Evolutionary conservation across 1,140 invertebrate species (phyloP).

Genomic region (Lasioglossum albipes): DNA sequence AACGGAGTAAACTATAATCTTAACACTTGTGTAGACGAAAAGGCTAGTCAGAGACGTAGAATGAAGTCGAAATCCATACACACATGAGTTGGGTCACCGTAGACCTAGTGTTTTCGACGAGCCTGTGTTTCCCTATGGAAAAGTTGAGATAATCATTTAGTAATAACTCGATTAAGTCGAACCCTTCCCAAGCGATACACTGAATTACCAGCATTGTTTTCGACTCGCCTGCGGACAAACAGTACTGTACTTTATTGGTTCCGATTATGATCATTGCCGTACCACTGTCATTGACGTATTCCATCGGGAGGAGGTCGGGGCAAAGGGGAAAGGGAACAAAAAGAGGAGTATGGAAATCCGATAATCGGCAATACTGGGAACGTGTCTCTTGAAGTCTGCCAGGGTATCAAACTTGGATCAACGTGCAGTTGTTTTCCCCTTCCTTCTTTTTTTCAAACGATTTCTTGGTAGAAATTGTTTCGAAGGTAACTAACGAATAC

Average conservation of each 20-base stretch:
- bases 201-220: not conserved
- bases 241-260: not conserved
- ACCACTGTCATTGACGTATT: constrained; percentile 17
- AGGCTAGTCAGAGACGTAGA: too few species aligned
- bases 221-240: not conserved
- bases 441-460: not conserved
- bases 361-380: constrained; percentile 54
- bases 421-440: not conserved
- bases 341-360: constrained; percentile 46
- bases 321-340: not conserved
- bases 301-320: not conserved
- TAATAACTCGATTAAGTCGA: not conserved
- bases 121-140: not conserved
- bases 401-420: constrained; percentile 36
- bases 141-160: not conserved
- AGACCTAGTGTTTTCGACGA: too few species aligned
- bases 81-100: too few species aligned
- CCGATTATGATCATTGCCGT: constrained; percentile 21
- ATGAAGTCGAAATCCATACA: too few species aligned
- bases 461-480: constrained; percentile 14
- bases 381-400: constrained; percentile 15
- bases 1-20: too few species aligned
- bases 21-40: too few species aligned
- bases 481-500: constrained; percentile 9
- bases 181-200: not conserved